These are phyloP conservation scores for Nicator chloris DNA, from an alignment of 2,113 vertebrate species.

Conservation along the genomic window DNA sequence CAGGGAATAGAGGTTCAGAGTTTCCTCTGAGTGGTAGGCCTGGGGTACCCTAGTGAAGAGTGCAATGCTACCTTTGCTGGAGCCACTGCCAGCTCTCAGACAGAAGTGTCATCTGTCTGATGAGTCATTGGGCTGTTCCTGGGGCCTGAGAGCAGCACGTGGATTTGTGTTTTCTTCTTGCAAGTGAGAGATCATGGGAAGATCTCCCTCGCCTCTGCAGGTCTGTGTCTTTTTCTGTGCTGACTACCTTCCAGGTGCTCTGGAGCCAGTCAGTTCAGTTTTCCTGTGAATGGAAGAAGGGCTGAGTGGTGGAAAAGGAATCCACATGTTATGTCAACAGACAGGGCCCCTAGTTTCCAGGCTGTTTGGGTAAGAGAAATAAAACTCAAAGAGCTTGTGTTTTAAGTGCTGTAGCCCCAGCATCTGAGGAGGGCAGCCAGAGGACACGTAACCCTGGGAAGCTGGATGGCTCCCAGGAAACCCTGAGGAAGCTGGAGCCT, in stretches of 20 bases:
- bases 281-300: background rate
- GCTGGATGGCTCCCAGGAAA: constrained; percentile 7
- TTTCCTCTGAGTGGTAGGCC: no score
- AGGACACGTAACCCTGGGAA: background rate
- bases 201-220: background rate
- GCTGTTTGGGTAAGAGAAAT: background rate
- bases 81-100: background rate
- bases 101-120: background rate
- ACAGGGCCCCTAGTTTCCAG: background rate
- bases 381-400: background rate
- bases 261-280: background rate
- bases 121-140: background rate
- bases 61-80: background rate
- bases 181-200: background rate
- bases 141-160: background rate
- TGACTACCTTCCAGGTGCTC: background rate
- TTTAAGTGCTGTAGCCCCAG: background rate
- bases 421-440: background rate
- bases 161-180: background rate
- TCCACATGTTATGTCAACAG: background rate
- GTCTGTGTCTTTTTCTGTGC: background rate
- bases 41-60: background rate
- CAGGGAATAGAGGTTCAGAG: rapidly evolving
- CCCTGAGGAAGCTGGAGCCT: background rate
- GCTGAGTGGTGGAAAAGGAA: background rate